Percentiles rank a stretch among this genome's conserved stretches.
Conservation (phyloP, 2,113 vertebrate species). For the Prionailurus viverrinus region DNA sequence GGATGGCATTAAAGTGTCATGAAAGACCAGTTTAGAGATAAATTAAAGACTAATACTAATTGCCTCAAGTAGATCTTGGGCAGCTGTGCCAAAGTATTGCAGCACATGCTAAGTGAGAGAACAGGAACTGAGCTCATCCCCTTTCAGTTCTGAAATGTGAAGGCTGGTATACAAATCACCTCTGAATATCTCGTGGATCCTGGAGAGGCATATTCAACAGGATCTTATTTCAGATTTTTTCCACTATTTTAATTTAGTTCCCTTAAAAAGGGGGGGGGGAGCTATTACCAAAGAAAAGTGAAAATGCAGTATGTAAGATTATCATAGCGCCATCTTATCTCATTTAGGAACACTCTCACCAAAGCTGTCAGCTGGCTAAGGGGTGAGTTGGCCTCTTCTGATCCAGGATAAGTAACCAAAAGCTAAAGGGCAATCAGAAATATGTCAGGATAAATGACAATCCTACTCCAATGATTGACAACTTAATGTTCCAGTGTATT, state of each 20-base stretch:
- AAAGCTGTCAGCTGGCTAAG: background rate
- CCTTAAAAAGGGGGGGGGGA: background rate
- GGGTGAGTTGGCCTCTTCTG: background rate
- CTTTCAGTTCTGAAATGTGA: conserved; percentile 74
- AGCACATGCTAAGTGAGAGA: conserved; percentile 52
- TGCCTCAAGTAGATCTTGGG: conserved; percentile 54
- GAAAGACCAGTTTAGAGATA: conserved; percentile 11
- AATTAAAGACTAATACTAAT: conserved; percentile 63
- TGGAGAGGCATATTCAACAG: conserved; percentile 74
- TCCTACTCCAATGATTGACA: background rate
- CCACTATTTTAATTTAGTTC: conserved; percentile 75
- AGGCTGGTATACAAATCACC: background rate
- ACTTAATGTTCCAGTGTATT: background rate
- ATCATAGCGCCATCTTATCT: conserved; percentile 42
- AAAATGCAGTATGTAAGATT: conserved; percentile 56
- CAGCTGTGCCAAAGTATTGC: conserved; percentile 70
- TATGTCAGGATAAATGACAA: background rate
- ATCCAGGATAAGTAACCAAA: background rate
- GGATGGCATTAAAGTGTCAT: conserved; percentile 45
- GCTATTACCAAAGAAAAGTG: conserved; percentile 67
- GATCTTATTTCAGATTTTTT: conserved; percentile 75
- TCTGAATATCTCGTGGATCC: conserved; percentile 66
- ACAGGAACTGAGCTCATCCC: conserved; percentile 70
- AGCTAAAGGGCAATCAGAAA: background rate
- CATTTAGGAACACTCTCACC: background rate